Base-by-base conservation (phyloP, 2,797 vertebrate genomes). In the Pantherophis alleghaniensis region DNA sequence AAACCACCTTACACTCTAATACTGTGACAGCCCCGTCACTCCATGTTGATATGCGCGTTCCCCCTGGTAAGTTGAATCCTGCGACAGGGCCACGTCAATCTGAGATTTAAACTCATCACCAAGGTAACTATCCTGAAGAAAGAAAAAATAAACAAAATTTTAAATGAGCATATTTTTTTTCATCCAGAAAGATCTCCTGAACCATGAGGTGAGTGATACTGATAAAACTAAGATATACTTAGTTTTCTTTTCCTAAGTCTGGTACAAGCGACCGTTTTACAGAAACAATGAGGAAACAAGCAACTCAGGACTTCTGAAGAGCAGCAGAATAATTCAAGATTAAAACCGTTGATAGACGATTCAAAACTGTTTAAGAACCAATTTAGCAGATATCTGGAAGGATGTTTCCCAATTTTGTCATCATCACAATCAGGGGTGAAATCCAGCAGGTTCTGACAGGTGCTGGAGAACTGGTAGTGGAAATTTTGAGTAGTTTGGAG, bases 71-170 rank as follows among this genome's bases (percentile, higher is more conserved):
- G 99, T 99, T 18, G 99, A 99, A 97, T 99, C 99, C 98, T 99
- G 99, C 63, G 99, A 99, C 98, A 99, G 97, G 11, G 99, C 99
- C 98, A 99, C 99, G 4, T 99, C 99, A 22, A 99, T 99, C 97
- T 99, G 99, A 93, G 99, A 99, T 97, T 99, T 99, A 97, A 99
- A 99, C 98, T 99, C 99, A 94, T 99, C 99, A 10, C 99, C 99
- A 96, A 99, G 98, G 97, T 99, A 99, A 97, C 99, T 99, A 98
- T 99, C 99, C 99, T 99, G 98, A 0, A 97, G 86, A 96, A 0
- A 9, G 88, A 14, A 3, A 5, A 42, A 16, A 18, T 4, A n/a
- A 4, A 3, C 42, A 60, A 26, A 55, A 16, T 87, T 61, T 47
- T 13, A 55, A 22, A n/a, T 24, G 20, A 60, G 20, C n/a, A 42